These are phyloP conservation scores for Barbus barbus DNA, from an alignment of 2,113 vertebrate genomes.

Conservation along the genomic window DNA sequence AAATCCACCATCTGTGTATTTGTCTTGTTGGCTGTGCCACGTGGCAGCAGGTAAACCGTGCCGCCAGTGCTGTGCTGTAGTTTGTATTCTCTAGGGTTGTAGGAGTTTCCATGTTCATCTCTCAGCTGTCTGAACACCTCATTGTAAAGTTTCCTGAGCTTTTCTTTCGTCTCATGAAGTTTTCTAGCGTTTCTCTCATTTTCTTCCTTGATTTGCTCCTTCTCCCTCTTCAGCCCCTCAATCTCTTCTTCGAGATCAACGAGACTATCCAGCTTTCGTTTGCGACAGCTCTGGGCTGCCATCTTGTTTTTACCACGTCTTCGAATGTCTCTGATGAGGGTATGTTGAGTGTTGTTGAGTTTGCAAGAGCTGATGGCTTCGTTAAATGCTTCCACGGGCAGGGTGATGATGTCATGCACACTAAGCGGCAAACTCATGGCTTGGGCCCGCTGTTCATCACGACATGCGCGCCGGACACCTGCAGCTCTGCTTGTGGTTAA, in stretches of 20 bases:
- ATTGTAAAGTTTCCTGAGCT: conserved; percentile 79
- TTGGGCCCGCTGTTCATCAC: conserved; percentile 33
- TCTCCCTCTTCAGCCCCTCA: conserved; percentile 80
- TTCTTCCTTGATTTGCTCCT: conserved; percentile 72
- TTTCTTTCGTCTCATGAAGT: conserved; percentile 77
- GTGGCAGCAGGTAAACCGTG: conserved; percentile 79
- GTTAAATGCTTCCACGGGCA: conserved; percentile 84
- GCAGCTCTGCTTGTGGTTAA: not conserved
- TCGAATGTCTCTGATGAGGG: conserved; percentile 83
- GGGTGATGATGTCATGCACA: conserved; percentile 83
- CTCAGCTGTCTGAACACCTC: conserved; percentile 85
- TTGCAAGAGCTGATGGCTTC: conserved; percentile 85
- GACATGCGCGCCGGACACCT: not conserved
- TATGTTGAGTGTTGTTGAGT: conserved; percentile 80
- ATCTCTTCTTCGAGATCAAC: conserved; percentile 82
- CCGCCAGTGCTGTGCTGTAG: conserved; percentile 85
- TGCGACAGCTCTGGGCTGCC: conserved; percentile 87
- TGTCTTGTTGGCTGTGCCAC: not conserved
- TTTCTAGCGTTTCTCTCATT: conserved; percentile 79
- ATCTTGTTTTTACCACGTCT: conserved; percentile 88
- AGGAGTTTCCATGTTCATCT: conserved; percentile 80
- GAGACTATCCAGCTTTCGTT: conserved; percentile 86
- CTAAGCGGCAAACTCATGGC: conserved; percentile 54
- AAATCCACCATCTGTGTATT: not conserved
- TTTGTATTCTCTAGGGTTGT: conserved; percentile 81